Conservation (phyloP, 2,797 vertebrate genomes). For the Sarcophilus harrisii region DNA sequence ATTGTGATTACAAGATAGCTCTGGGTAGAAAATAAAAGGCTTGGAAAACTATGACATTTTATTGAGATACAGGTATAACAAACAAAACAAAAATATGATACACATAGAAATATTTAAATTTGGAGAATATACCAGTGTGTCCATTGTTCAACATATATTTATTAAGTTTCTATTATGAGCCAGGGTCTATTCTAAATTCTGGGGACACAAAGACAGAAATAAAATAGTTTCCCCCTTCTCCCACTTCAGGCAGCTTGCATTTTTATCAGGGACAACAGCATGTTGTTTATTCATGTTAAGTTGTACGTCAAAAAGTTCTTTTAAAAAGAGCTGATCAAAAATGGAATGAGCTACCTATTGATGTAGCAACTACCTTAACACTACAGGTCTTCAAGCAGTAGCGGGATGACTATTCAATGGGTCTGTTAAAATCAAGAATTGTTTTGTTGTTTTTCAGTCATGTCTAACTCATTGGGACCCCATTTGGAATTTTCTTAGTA, state of each 20-base stretch:
- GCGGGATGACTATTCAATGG: background rate
- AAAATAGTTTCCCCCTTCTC: background rate
- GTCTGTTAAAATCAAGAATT: background rate
- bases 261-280: background rate
- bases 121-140: background rate
- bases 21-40: background rate
- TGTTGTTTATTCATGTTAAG: background rate
- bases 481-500: background rate
- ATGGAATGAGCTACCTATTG: background rate
- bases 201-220: background rate
- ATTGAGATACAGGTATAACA: conserved; percentile 17
- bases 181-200: background rate
- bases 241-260: background rate
- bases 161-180: background rate
- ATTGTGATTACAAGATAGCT: conserved; percentile 30
- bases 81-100: conserved; percentile 5
- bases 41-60: conserved; percentile 9
- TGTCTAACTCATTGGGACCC: background rate
- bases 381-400: background rate
- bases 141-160: background rate
- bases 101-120: conserved; percentile 9
- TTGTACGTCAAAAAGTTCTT: background rate
- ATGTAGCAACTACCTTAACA: background rate
- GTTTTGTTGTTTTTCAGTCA: background rate
- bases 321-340: background rate